Evolutionary conservation across 2,113 vertebrate genomes (phyloP), one percentile per base, ranked within the genome.

Genomic region (Ciconia boyciana): DNA sequence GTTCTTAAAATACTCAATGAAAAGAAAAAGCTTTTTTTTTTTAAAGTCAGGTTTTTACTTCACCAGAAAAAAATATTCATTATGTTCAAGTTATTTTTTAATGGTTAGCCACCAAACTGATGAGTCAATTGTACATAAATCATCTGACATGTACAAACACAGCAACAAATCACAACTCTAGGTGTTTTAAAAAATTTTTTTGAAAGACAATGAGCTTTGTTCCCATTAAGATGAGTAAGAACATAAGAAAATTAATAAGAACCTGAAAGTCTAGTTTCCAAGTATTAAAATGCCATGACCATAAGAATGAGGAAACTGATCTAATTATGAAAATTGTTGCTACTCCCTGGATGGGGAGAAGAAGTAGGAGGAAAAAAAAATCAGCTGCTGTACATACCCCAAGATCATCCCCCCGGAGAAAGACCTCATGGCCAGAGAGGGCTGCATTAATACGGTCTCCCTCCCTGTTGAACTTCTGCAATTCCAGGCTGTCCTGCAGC

Each of bases 391-490:
- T 65, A 89, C 97, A 64, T 98, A 99, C 99, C 98, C 99, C 99
- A 14, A 99, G 96, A n/a, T 98, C 97, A 70, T 96, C 82, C 51
- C 98, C 98, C 41, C 68, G 90, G 19, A 99, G 98, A 78, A 98
- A 98, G 57, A 98, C 98, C 91, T 99, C 98, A 1, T 98, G 98
- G 79, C 98, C 98, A 26, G 98, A 98, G 83, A 99, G 97, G 34
- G 98, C 91, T 19, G 98, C 98, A 57, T 98, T 98, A 34, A 99
- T 98, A 41, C 96, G 94, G 70, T 98, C 98, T 32, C 97, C 98
- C 51, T 99, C 99, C 80, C 91, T 97, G 60, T 98, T 97, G 87
- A 99, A 98, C 80, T 98, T 98, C 85, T 99, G 98, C 55, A 99
- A 91, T 91, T 98, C 98, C 95, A 99, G 85, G 44, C 91, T 97